A percentile compares a stretch with the other conserved stretches of the same genome.
Evolutionary conservation across 1,140 invertebrate genomes (phyloP).

Genomic region (Aphelenchoides besseyi): DNA sequence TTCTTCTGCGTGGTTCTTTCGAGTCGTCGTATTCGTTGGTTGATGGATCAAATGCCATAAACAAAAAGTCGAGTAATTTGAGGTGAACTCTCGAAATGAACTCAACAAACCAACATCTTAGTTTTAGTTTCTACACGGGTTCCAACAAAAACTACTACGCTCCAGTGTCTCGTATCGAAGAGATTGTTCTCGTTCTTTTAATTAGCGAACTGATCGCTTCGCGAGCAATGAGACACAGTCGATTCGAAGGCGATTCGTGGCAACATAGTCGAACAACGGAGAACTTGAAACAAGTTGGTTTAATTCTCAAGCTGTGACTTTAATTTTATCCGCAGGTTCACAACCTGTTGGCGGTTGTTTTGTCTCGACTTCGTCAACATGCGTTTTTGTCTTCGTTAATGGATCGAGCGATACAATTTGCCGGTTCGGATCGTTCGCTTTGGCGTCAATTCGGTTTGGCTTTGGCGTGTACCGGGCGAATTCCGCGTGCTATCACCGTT

Average conservation of each 20-base stretch:
- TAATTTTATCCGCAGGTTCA: conserved; percentile 4
- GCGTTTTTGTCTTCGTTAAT: background rate
- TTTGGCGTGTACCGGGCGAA: conserved; percentile 30
- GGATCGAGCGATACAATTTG: conserved; percentile 16
- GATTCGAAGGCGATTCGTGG: conserved; percentile 15
- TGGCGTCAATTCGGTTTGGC: conserved; percentile 35
- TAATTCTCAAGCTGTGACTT: background rate
- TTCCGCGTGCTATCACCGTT: conserved; percentile 37
- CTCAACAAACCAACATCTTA: background rate
- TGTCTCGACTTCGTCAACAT: conserved; percentile 20
- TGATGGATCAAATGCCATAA: conserved; percentile 30
- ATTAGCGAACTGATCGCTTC: conserved; percentile 45
- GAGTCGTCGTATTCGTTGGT: conserved; percentile 22
- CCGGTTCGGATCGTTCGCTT: conserved; percentile 19
- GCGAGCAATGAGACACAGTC: background rate
- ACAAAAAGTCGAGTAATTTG: conserved; percentile 29
- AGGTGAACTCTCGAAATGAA: conserved; percentile 25
- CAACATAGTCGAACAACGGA: conserved; percentile 8
- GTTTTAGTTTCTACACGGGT: conserved; percentile 43
- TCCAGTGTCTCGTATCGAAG: conserved; percentile 33
- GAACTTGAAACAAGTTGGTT: conserved; percentile 19
- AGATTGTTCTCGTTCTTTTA: conserved; percentile 38
- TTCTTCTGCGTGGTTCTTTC: conserved; percentile 34
- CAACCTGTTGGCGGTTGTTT: conserved; percentile 12
- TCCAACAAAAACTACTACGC: conserved; percentile 45